Percentiles rank a stretch among this genome's conserved stretches.
phyloP scores from a whole-genome alignment of 2,113 vertebrate species.

The Anthoscopus minutus region DNA sequence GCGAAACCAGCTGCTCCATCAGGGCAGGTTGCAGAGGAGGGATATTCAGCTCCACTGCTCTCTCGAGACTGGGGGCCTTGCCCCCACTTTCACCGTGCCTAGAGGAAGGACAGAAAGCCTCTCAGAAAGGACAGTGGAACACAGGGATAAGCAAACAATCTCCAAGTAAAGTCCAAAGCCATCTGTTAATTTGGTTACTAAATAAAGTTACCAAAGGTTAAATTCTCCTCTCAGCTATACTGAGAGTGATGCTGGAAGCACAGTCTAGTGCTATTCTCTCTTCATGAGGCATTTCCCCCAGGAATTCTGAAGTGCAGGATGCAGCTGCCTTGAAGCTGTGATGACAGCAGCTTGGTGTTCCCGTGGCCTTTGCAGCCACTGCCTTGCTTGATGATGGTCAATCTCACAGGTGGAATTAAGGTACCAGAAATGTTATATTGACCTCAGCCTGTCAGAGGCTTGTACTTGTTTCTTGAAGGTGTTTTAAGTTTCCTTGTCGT shows the following conservation, averaged over 20 bases:
- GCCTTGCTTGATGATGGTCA: neutral
- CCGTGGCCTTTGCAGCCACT: neutral
- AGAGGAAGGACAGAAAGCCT: too few species aligned
- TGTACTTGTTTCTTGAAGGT: neutral
- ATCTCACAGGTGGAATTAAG: neutral
- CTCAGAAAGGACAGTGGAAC: neutral
- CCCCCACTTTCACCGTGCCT: neutral
- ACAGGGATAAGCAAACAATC: neutral
- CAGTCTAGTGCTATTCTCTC: neutral
- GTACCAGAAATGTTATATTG: neutral
- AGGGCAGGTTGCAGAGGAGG: neutral
- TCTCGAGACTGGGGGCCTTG: neutral
- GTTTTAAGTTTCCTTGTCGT: neutral
- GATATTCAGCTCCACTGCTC: neutral
- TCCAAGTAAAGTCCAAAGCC: neutral
- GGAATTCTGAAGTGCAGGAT: neutral
- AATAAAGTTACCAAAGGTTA: slow-evolving; percentile 27
- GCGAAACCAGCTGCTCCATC: neutral
- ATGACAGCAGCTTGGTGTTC: neutral
- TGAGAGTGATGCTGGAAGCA: neutral
- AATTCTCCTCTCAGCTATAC: neutral
- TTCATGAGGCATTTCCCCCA: neutral
- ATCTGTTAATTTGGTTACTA: slow-evolving; percentile 2
- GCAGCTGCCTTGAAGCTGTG: neutral
- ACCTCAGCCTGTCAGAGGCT: neutral